Evolutionary conservation across 2,888 invertebrate species (phyloP), one percentile per base, ranked within the genome.

Genomic region (Rhaphigaster nebulosa): DNA sequence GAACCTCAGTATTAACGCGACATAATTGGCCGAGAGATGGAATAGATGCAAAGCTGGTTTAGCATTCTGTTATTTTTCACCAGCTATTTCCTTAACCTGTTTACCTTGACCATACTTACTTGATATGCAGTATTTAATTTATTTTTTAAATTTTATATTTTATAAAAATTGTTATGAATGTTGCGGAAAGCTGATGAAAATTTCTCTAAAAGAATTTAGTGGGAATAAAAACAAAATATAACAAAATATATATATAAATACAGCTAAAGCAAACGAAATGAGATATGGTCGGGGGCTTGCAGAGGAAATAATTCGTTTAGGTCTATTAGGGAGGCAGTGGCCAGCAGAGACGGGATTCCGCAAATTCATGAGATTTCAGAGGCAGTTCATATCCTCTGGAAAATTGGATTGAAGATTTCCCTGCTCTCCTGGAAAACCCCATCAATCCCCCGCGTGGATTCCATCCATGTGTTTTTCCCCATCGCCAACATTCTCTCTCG

Each of bases 361-460:
- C 45, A 50, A 50, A 84, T 84, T 84, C 84, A 84, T 84, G 84
- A 84, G 84, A 84, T 84, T 84, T 84, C 26, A 84, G 84, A 50
- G 84, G 84, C 84, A 84, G 45, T 84, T 84, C 84, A 84, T 84
- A 84, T 84, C 84, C 84, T 45, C 84, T 18, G 84, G 84, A 84
- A 84, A 84, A 84, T 84, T 84, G 84, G 84, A 84, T 84, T 41
- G 34, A 84, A 84, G 84, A 84, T 84, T 84, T 84, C 45, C 84
- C 84, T 41, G 26, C 84, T n/a, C 41, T 50, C n/a, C 84, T 26
- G 84, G 45, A 84, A 84, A 84, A 45, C 45, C 84, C 84, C 80
- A 84, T 84, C 84, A 84, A 84, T 45, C 84, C 84, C 45, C 0
- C n/a, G 15, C 84, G n/a, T 10, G n/a, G 45, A 45, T 84, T 84